Conservation (phyloP, 2,888 invertebrate species). For the Drosophila paracracens region DNA sequence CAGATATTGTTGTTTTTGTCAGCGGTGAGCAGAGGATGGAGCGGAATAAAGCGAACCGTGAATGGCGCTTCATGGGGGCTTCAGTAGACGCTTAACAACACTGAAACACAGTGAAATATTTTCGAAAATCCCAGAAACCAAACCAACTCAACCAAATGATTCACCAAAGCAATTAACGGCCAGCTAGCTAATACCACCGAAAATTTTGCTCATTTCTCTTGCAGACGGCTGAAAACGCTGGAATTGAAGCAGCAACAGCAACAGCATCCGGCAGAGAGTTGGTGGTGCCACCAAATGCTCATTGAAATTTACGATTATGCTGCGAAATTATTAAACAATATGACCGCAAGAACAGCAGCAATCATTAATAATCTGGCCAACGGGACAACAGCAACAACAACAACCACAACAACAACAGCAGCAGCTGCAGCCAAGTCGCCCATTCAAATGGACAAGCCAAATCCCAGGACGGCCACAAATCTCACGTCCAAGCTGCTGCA, state of each 20-base stretch:
- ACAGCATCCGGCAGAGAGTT: background rate
- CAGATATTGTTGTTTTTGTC: background rate
- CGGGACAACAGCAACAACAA: conserved; percentile 13
- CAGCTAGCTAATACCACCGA: conserved; percentile 19
- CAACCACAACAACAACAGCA: background rate
- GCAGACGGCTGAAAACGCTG: conserved; percentile 42
- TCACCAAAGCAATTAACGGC: conserved; percentile 61
- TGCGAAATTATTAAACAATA: conserved; percentile 77
- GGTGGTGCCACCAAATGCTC: conserved; percentile 57
- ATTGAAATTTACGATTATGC: conserved; percentile 80
- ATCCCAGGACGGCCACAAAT: conserved; percentile 57
- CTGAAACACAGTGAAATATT: conserved; percentile 5
- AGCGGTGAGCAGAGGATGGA: background rate
- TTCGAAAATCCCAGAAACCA: conserved; percentile 4
- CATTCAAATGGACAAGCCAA: conserved; percentile 13
- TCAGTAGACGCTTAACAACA: conserved; percentile 21
- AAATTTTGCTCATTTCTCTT: conserved; percentile 48
- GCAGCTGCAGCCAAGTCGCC: conserved; percentile 22
- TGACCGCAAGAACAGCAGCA: conserved; percentile 63
- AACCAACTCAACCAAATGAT: conserved; percentile 41
- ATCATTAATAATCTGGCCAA: conserved; percentile 61
- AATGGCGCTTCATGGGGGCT: conserved; percentile 10
- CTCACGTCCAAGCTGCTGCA: conserved; percentile 61
- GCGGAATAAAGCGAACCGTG: conserved; percentile 1
- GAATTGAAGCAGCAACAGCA: background rate